A percentile compares a stretch with the other conserved stretches of the same genome.
These are phyloP conservation scores for Zalophus californianus DNA, from an alignment of 2,797 vertebrate species.

Conservation along the genomic window DNA sequence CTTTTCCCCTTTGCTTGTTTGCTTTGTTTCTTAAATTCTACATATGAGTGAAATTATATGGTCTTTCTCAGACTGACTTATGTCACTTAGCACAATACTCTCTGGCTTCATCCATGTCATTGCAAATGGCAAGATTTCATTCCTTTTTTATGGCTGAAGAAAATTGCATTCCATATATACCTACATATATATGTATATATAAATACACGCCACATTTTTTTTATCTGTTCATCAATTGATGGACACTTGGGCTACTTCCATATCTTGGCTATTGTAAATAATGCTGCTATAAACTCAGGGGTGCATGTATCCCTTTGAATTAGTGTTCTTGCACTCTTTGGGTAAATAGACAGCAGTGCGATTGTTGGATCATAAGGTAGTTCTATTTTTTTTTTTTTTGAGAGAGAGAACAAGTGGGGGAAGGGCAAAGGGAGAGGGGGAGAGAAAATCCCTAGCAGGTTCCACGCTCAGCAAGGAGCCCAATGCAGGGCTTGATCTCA, in stretches of 20 bases:
- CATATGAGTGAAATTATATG: neutral
- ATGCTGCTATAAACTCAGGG: neutral
- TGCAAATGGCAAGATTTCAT: neutral
- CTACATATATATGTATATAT: neutral
- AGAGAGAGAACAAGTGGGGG: neutral
- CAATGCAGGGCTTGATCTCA: neutral
- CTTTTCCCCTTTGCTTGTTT: neutral
- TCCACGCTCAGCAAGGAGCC: neutral
- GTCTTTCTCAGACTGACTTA: neutral
- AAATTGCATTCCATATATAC: neutral
- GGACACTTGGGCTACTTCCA: neutral
- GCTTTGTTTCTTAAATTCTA: neutral
- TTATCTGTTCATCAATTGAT: neutral
- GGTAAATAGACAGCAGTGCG: too few species aligned
- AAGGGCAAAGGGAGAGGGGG: neutral
- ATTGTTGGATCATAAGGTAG: neutral
- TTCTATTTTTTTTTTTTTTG: neutral
- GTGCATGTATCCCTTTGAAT: neutral
- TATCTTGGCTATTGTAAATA: neutral
- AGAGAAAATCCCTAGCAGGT: neutral
- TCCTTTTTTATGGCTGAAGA: neutral
- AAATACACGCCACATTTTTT: neutral
- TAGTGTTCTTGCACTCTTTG: neutral
- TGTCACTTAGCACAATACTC: neutral
- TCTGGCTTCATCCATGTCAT: neutral